Base-by-base conservation (phyloP, 2,113 vertebrate species). In the Oreochromis spilurus region DNA sequence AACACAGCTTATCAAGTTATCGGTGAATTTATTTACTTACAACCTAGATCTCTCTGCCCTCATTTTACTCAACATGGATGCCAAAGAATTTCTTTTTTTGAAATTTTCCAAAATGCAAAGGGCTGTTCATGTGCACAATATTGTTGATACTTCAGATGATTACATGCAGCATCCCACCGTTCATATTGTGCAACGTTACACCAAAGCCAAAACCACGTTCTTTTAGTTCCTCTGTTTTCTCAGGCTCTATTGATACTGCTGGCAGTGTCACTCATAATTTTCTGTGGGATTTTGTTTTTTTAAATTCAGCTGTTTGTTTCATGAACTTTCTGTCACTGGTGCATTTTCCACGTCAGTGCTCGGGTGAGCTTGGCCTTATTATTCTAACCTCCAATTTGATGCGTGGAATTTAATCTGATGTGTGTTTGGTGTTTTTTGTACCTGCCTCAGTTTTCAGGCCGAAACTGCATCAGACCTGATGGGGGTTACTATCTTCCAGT, bases 161-260 rank as follows among this genome's bases (percentile, higher is more conserved):
- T 52, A 14, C 50, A 48, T 34, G 11, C 24, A n/a, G 17, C 26
- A 70, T 38, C 57, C 70, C 36, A 70, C 45, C 9, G 4, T 21
- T 34, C 29, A 70, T 34, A 24, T 70, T 53, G 60, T 82, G 9
- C 50, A 84, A 21, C 19, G 17, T 54, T 11, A 29, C 19, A 78
- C 54, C 40, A 85, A 91, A 90, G 38, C 88, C 84, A 90, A 67
- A 75, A 50, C 38, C 16, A 29, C 55, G 48, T 77, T 48, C 60
- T 24, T 75, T 82, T 16, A 65, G 83, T 67, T 70, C 38, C 26
- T 85, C 43, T 70, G 11, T 87, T 82, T 86, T 84, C 89, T 89
- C 87, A 90, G 84, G 58, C 91, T 91, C 53, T 21, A 14, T 55
- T 87, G 93, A 92, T 90, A 55, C 94, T 95, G 95, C 94, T 91